Evolutionary conservation across 23 tunicate species (phyloP).

Genomic region (Ciona savignyi): DNA sequence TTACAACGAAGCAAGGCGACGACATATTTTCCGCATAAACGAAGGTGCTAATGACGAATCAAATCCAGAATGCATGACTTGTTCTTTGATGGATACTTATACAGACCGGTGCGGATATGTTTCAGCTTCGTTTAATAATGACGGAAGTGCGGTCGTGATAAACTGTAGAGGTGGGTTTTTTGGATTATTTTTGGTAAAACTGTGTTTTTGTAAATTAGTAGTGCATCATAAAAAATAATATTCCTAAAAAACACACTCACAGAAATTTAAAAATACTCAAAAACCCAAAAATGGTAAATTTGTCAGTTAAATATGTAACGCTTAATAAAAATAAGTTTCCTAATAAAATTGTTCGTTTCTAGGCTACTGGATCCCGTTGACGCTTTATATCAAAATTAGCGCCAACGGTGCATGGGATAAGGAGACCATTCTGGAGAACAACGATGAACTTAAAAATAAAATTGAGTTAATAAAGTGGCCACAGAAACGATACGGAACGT

Average conservation of each 20-base stretch:
- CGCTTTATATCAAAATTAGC: constrained; percentile 18
- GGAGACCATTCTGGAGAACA: constrained; percentile 19
- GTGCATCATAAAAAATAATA: no score
- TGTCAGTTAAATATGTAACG: no score
- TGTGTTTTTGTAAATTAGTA: no score
- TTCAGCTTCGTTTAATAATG: constrained; percentile 41
- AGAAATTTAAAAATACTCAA: no score
- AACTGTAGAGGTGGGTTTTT: constrained; percentile 76
- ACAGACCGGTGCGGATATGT: constrained; percentile 76
- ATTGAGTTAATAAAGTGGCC: constrained; percentile 61
- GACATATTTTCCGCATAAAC: constrained; percentile 58
- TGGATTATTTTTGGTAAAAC: no score
- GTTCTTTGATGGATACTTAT: constrained; percentile 35
- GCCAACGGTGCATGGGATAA: constrained; percentile 31
- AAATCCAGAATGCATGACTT: constrained; percentile 81
- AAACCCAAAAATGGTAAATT: no score
- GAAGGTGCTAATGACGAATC: constrained; percentile 7
- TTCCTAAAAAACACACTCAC: no score
- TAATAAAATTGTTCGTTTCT: background rate
- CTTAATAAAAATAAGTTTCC: no score
- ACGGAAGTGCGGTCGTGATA: constrained; percentile 38
- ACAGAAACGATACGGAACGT: constrained; percentile 34
- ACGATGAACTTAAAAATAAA: constrained; percentile 34
- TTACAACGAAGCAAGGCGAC: constrained; percentile 43
- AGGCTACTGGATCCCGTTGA: constrained; percentile 49